Conservation (phyloP, 2,113 vertebrate species). For the Spilogale gracilis region DNA sequence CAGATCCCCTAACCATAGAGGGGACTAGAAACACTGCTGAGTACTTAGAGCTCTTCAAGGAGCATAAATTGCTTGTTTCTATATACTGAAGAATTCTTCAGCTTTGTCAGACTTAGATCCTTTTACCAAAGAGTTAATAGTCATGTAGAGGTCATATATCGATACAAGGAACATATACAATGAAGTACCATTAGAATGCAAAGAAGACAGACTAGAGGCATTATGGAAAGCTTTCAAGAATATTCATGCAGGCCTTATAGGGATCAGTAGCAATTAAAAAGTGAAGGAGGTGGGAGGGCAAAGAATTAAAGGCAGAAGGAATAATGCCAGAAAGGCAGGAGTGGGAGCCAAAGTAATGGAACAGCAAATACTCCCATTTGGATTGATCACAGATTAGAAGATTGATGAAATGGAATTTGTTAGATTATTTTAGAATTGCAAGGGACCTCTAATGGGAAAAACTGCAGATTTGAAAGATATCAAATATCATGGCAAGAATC, state of each 20-base stretch:
- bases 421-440: not conserved
- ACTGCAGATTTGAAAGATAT: not conserved
- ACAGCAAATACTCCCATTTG: not conserved
- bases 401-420: constrained; percentile 13
- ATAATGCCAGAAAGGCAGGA: not conserved
- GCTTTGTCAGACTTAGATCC: not conserved
- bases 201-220: not conserved
- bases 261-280: not conserved
- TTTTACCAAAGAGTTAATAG: not conserved
- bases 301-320: not conserved
- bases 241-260: not conserved
- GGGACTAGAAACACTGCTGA: not conserved
- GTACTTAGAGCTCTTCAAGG: not conserved
- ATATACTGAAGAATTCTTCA: not conserved
- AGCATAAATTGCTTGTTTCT: not conserved
- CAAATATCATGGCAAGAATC: not conserved
- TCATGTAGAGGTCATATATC: not conserved
- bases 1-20: not conserved
- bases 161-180: not conserved
- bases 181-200: not conserved
- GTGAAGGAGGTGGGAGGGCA: not conserved
- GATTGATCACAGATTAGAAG: not conserved
- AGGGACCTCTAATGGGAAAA: not conserved
- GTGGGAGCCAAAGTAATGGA: not conserved
- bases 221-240: not conserved